Conservation (phyloP, 2,113 vertebrate genomes). For the Nanorana parkeri region DNA sequence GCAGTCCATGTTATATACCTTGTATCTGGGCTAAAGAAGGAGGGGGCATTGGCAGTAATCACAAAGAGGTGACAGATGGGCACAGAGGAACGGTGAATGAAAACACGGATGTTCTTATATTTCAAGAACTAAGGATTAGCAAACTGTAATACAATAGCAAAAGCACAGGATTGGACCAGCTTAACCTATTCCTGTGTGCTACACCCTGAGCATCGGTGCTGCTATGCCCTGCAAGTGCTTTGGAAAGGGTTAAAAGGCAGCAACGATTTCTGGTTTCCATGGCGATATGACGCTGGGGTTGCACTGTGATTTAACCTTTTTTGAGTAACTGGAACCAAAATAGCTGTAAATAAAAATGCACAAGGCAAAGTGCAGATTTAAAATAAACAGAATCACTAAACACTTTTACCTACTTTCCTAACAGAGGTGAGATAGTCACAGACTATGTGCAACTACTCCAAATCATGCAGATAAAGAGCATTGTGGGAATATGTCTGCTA, state of each 20-base stretch:
- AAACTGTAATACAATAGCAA: slow-evolving; percentile 38
- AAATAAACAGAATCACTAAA: too few species aligned
- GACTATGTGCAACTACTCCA: too few species aligned
- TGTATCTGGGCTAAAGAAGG: not conserved
- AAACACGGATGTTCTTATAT: slow-evolving; percentile 45
- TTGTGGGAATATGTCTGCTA: too few species aligned
- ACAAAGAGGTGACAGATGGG: slow-evolving; percentile 46
- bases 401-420: too few species aligned
- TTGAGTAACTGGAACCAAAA: slow-evolving; percentile 21
- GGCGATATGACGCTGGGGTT: not conserved
- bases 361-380: not conserved
- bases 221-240: too few species aligned
- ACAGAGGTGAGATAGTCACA: too few species aligned
- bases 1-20: not conserved
- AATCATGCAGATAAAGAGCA: too few species aligned
- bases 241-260: not conserved
- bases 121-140: slow-evolving; percentile 42
- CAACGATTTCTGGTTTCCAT: slow-evolving; percentile 33
- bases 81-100: slow-evolving; percentile 5
- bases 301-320: slow-evolving; percentile 37
- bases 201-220: not conserved
- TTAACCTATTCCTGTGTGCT: not conserved
- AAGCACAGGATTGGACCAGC: not conserved
- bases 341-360: slow-evolving; percentile 51
- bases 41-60: slow-evolving; percentile 5